phyloP scores from a whole-genome alignment of 2,113 vertebrate genomes.

The Hippolais icterina region DNA sequence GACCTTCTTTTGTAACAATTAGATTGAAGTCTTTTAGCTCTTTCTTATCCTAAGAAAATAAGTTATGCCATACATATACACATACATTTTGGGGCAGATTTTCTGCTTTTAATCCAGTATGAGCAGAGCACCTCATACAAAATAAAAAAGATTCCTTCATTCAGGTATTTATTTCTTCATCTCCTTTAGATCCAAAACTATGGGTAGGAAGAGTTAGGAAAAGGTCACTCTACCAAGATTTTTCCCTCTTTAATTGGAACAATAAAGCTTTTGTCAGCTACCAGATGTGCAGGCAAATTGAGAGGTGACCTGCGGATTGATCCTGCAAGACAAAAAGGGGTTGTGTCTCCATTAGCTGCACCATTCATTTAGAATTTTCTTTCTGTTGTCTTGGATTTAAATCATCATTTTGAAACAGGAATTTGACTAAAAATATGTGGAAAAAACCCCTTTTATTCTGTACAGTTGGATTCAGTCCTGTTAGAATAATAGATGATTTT shows the following conservation, averaged over 20 bases:
- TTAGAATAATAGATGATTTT: background rate
- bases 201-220: background rate
- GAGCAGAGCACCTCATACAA: background rate
- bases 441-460: background rate
- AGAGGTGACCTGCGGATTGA: background rate
- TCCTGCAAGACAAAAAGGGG: background rate
- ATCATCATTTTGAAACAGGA: background rate
- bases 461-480: background rate
- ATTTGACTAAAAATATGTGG: background rate
- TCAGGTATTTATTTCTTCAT: background rate
- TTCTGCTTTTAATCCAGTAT: background rate
- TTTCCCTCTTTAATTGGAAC: background rate
- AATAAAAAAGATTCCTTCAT: background rate
- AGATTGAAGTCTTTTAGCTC: background rate
- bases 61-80: too few species aligned
- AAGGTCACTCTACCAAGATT: background rate
- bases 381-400: background rate
- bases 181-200: background rate
- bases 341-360: background rate
- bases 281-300: background rate
- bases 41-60: background rate
- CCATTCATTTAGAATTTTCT: background rate
- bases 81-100: rapidly evolving
- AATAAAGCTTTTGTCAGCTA: background rate
- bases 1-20: background rate